phyloP scores from a whole-genome alignment of 2,888 invertebrate genomes.

The Steromphala cineraria region DNA sequence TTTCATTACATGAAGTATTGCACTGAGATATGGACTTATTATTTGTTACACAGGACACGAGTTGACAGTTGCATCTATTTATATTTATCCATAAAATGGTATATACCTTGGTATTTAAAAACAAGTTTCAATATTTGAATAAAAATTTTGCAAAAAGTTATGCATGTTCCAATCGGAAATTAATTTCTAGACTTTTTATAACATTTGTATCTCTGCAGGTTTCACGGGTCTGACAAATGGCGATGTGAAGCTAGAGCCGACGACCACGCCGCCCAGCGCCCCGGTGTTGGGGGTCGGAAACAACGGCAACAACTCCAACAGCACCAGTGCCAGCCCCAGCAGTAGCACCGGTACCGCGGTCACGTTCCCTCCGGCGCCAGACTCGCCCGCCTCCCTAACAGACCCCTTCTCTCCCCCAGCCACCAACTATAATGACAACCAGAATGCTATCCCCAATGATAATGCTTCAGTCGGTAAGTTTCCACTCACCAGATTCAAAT shows the following conservation, averaged over 20 bases:
- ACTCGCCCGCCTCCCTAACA: constrained; percentile 31
- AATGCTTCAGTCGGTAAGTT: constrained; percentile 19
- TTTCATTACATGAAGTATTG: too few relatives aligned
- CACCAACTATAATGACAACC: constrained; percentile 11
- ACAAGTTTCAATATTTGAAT: too few relatives aligned
- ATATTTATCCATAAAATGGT: too few relatives aligned
- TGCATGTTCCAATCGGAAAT: too few relatives aligned
- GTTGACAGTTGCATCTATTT: too few relatives aligned
- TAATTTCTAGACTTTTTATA: too few relatives aligned
- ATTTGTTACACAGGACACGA: too few relatives aligned
- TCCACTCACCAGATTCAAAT: too few relatives aligned
- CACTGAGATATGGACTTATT: too few relatives aligned
- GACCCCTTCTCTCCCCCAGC: constrained; percentile 19
- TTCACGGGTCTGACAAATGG: constrained; percentile 26
- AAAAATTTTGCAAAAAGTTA: too few relatives aligned
- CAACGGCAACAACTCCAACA: neutral
- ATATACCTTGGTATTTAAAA: too few relatives aligned
- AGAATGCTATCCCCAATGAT: constrained; percentile 13
- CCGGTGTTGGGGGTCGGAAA: constrained; percentile 8
- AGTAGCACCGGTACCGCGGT: neutral
- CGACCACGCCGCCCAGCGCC: neutral
- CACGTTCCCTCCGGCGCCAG: constrained; percentile 21
- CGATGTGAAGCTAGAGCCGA: constrained; percentile 27
- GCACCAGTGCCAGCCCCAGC: neutral
- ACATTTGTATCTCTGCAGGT: constrained; percentile 8